phyloP scores from a whole-genome alignment of 2,888 invertebrate genomes.

The Cartodere bifasciata region DNA sequence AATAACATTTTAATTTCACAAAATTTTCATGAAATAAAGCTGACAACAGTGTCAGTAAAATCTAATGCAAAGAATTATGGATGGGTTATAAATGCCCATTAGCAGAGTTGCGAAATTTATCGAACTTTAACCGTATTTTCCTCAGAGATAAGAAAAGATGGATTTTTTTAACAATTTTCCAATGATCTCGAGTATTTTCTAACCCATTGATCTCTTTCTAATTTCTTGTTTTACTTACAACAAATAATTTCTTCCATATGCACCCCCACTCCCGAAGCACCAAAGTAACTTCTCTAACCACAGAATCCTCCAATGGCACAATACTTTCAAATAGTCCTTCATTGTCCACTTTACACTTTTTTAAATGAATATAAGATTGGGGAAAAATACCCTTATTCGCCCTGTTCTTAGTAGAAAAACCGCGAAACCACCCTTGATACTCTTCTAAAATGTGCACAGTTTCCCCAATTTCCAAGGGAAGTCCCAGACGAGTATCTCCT shows the following conservation, averaged over 20 bases:
- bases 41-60: too few species aligned
- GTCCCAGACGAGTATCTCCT: slow-evolving; percentile 65
- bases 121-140: too few species aligned
- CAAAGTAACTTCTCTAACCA: slow-evolving; percentile 82
- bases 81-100: too few species aligned
- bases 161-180: too few species aligned
- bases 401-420: slow-evolving; percentile 66
- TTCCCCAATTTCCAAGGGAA: slow-evolving; percentile 83
- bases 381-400: slow-evolving; percentile 65
- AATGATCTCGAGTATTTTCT: too few species aligned
- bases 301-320: slow-evolving; percentile 70
- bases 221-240: too few species aligned
- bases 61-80: too few species aligned
- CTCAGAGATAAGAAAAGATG: too few species aligned
- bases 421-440: slow-evolving; percentile 81
- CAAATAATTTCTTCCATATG: slow-evolving; percentile 84
- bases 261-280: slow-evolving; percentile 88
- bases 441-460: slow-evolving; percentile 86
- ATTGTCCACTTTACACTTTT: slow-evolving; percentile 67
- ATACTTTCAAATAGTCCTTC: slow-evolving; percentile 62
- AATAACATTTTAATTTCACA: too few species aligned
- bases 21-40: too few species aligned
- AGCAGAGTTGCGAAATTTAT: too few species aligned
- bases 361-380: slow-evolving; percentile 65
- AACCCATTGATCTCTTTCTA: too few species aligned